phyloP scores from a whole-genome alignment of 2,113 vertebrate species.

The Tiliqua scincoides region DNA sequence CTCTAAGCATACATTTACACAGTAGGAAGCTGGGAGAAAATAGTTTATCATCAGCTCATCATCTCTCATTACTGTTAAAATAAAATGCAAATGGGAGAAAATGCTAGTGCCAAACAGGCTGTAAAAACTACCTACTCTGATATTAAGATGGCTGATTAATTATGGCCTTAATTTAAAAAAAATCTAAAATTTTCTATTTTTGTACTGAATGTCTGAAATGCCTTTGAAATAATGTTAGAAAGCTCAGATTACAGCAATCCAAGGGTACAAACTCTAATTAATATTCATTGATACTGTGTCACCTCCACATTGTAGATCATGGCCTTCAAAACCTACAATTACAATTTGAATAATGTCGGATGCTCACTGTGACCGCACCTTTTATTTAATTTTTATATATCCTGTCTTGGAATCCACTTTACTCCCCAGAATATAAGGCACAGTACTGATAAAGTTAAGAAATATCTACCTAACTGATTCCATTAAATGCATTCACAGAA shows the following conservation, averaged over 20 bases:
- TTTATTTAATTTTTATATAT: conserved; percentile 34
- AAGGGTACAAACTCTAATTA: conserved; percentile 65
- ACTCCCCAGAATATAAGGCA: background rate
- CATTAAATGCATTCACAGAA: conserved; percentile 37
- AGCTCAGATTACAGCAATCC: conserved; percentile 46
- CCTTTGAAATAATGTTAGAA: conserved; percentile 65
- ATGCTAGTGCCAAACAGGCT: conserved; percentile 73
- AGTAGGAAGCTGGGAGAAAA: conserved; percentile 73
- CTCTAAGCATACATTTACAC: conserved; percentile 79
- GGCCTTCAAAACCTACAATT: conserved; percentile 58
- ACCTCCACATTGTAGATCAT: conserved; percentile 51
- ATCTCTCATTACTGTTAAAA: conserved; percentile 76
- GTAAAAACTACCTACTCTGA: conserved; percentile 76
- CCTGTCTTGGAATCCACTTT: background rate
- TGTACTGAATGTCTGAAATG: conserved; percentile 53
- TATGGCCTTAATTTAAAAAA: conserved; percentile 64
- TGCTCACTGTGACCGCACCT: conserved; percentile 38
- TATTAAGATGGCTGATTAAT: conserved; percentile 72
- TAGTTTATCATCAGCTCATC: conserved; percentile 78
- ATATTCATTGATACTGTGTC: conserved; percentile 64
- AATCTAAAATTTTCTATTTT: conserved; percentile 55
- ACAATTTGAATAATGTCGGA: conserved; percentile 35
- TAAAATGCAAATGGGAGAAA: conserved; percentile 75
- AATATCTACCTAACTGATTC: conserved; percentile 16
- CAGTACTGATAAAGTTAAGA: background rate